Evolutionary conservation across 2,888 invertebrate species (phyloP).

Genomic region (Lasioglossum vierecki): DNA sequence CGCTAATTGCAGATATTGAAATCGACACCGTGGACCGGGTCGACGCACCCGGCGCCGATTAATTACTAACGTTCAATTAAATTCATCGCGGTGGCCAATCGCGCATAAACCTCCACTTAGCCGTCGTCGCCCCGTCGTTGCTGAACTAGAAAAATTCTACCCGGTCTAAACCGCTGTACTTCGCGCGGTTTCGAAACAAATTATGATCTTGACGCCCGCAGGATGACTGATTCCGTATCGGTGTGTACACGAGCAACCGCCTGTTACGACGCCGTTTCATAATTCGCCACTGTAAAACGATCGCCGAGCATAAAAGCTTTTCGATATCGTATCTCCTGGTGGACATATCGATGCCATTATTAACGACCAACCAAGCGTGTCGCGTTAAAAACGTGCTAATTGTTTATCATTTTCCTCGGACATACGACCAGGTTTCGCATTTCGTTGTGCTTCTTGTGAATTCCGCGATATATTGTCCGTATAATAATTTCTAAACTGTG

Average conservation of each 20-base stretch:
- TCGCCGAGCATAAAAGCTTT: background rate
- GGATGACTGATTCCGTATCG: conserved; percentile 30
- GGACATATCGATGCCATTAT: background rate
- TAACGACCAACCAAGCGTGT: background rate
- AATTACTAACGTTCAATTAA: conserved; percentile 60
- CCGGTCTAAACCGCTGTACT: conserved; percentile 21
- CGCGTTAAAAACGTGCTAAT: background rate
- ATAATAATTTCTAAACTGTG: too few species aligned
- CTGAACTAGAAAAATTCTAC: conserved; percentile 34
- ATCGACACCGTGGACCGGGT: conserved; percentile 42
- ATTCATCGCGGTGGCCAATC: conserved; percentile 53
- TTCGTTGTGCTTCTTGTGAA: background rate
- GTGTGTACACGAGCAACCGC: background rate
- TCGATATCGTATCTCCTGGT: conserved; percentile 4
- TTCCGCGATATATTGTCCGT: too few species aligned
- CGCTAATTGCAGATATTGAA: conserved; percentile 48
- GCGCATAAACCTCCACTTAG: conserved; percentile 50
- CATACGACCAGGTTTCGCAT: too few species aligned
- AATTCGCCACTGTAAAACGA: conserved; percentile 8
- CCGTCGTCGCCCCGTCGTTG: background rate
- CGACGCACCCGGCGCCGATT: conserved; percentile 46
- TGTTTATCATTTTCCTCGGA: background rate
- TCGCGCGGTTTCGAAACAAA: conserved; percentile 43
- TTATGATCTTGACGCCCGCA: conserved; percentile 38
- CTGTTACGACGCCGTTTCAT: conserved; percentile 28